Base-by-base conservation (phyloP, 2,113 vertebrate genomes). In the Chionis minor region DNA sequence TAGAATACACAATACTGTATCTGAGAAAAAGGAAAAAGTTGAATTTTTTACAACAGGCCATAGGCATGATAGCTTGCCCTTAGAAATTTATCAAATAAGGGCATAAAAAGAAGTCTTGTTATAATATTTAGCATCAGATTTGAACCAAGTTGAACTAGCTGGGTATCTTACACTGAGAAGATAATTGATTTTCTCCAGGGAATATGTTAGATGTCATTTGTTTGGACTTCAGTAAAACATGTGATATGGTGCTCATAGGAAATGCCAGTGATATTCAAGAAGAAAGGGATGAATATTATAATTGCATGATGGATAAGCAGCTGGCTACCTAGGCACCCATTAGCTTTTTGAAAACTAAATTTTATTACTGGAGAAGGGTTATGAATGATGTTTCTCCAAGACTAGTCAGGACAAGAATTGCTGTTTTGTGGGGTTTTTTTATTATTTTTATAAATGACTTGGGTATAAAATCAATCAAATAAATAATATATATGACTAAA, bases 151-250 rank as follows among this genome's bases (percentile, higher is more conserved):
- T 89, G 55, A 81, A 79, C 24, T 51, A 74, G 12, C 2, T 2
- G 35, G 12, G 4, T 58, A 33, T 51, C 24, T 54, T 84, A 84
- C 59, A 49, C 20, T 42, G 51, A 73, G 58, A 71, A 79, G n/a
- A 47, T 85, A 93, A 93, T 89, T 81, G 24, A 79, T 95, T 93
- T 91, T 2, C 4, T 71, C 73, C 1, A 2, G 55, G 27, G 55
- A 91, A 54, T 89, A 47, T 38, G 32, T 74, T 94, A 84, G n/a
- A 67, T 38, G 32, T 79, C 24, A 22, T 83, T 81, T 87, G 24
- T 96, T 89, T 95, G 52, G 81, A 78, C 28, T 95, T 91, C 55
- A 71, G n/a, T 83, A 66, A 66, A 93, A 91, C 21, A 55, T 78
- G 87, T 87, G 33, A 58, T 96, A 81, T 3, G 27, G 21, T n/a